A percentile compares a stretch with the other conserved stretches of the same genome.
phyloP scores from a whole-genome alignment of 2,797 vertebrate genomes.

The Notoglanidium macrostoma region DNA sequence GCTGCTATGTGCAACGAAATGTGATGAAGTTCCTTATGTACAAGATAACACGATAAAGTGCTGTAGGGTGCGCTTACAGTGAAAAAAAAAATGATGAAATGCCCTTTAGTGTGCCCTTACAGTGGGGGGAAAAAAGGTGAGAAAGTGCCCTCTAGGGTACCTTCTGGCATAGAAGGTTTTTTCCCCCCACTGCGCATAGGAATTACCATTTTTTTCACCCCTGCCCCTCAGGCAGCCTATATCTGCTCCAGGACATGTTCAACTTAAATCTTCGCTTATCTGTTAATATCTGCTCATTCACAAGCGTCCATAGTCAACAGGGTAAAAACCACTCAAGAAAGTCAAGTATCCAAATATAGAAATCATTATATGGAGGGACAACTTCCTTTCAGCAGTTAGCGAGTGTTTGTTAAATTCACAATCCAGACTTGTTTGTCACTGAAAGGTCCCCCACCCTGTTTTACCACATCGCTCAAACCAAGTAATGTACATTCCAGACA shows the following conservation, averaged over 20 bases:
- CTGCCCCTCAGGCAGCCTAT: neutral
- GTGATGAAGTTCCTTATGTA: too few species aligned
- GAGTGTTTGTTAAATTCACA: slow-evolving; percentile 26
- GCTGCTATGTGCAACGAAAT: neutral
- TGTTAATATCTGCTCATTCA: neutral
- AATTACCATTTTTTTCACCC: neutral
- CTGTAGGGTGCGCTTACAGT: too few species aligned
- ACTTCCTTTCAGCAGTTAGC: neutral
- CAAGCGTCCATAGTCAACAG: neutral
- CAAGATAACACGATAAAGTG: too few species aligned
- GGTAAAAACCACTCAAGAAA: neutral
- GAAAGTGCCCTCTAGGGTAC: neutral
- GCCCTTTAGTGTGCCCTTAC: neutral
- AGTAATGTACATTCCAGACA: slow-evolving; percentile 46
- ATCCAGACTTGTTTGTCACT: slow-evolving; percentile 35
- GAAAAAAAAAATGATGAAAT: neutral
- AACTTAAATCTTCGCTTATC: neutral
- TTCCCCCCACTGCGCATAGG: neutral
- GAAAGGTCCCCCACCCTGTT: slow-evolving; percentile 35
- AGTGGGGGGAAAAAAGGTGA: neutral
- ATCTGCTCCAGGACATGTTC: neutral
- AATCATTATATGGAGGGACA: neutral
- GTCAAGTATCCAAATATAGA: neutral
- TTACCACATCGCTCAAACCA: slow-evolving; percentile 41
- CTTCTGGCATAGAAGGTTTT: neutral